Conservation (phyloP, 1,140 invertebrate species). For the Drosophila sturtevanti region DNA sequence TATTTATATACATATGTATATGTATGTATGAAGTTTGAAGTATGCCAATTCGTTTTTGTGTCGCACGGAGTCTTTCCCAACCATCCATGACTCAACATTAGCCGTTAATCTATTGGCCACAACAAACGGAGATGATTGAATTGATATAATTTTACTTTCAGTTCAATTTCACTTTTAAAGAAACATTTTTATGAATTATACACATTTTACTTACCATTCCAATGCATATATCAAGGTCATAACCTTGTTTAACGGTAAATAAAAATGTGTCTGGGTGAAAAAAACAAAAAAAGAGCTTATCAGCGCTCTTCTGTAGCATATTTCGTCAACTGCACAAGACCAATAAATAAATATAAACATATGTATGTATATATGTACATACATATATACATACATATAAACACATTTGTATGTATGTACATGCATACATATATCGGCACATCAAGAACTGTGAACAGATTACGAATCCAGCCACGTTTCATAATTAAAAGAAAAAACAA, state of each 20-base stretch:
- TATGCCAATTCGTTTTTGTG: too few species aligned
- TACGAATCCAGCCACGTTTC: constrained; percentile 4
- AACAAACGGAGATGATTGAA: neutral
- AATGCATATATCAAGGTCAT: neutral
- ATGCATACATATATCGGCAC: neutral
- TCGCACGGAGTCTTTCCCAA: too few species aligned
- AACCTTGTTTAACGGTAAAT: constrained; percentile 1
- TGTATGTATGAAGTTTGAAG: too few species aligned
- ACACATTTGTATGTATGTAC: neutral
- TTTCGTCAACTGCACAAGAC: constrained; percentile 1
- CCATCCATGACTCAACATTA: neutral
- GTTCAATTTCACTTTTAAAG: too few species aligned
- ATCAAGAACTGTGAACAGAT: neutral
- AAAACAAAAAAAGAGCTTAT: constrained; percentile 1
- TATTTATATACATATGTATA: too few species aligned
- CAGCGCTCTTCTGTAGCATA: constrained; percentile 3
- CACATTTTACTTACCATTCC: too few species aligned
- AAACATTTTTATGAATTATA: too few species aligned
- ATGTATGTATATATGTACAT: neutral
- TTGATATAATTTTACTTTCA: too few species aligned
- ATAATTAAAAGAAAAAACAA: constrained; percentile 10
- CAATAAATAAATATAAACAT: neutral
- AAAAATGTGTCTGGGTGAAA: neutral
- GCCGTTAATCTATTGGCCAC: neutral
- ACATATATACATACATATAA: neutral